These are phyloP conservation scores for Halictus ligatus DNA, from an alignment of 2,888 invertebrate species.

Conservation along the genomic window DNA sequence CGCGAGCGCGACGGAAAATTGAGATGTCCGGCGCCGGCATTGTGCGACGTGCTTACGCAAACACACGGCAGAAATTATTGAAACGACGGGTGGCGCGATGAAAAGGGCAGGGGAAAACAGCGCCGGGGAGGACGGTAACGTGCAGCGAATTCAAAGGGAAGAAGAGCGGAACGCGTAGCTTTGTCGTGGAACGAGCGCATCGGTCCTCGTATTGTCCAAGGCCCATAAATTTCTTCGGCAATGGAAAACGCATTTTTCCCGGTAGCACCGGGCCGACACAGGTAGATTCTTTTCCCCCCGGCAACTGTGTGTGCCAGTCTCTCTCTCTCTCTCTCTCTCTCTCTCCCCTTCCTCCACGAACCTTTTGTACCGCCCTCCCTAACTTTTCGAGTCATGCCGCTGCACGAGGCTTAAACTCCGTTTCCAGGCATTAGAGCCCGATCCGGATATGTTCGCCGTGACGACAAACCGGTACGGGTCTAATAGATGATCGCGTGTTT, in stretches of 20 bases:
- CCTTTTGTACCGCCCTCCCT: constrained; percentile 50
- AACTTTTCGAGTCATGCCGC: constrained; percentile 59
- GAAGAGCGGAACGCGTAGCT: constrained; percentile 46
- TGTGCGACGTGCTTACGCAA: constrained; percentile 63
- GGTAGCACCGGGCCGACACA: constrained; percentile 69
- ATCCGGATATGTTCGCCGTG: constrained; percentile 38
- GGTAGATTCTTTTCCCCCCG: constrained; percentile 56
- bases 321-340: background rate
- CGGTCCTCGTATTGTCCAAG: constrained; percentile 76
- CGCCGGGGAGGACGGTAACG: constrained; percentile 1
- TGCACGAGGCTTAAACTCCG: constrained; percentile 67
- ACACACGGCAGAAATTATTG: constrained; percentile 71
- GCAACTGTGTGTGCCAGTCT: constrained; percentile 22
- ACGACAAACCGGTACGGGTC: constrained; percentile 34
- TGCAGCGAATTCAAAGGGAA: constrained; percentile 36
- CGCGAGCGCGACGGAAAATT: constrained; percentile 55
- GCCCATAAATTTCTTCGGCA: constrained; percentile 80
- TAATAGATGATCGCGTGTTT: constrained; percentile 40
- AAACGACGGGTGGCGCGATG: constrained; percentile 43
- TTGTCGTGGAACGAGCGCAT: constrained; percentile 66
- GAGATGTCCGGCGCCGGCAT: constrained; percentile 58
- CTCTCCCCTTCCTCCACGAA: background rate
- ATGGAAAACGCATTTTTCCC: constrained; percentile 81
- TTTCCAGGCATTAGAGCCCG: constrained; percentile 61
- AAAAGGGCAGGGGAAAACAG: constrained; percentile 29